Evolutionary conservation across 2,113 vertebrate genomes (phyloP), one percentile per base, ranked within the genome.

Genomic region (Melanocharis versteri): DNA sequence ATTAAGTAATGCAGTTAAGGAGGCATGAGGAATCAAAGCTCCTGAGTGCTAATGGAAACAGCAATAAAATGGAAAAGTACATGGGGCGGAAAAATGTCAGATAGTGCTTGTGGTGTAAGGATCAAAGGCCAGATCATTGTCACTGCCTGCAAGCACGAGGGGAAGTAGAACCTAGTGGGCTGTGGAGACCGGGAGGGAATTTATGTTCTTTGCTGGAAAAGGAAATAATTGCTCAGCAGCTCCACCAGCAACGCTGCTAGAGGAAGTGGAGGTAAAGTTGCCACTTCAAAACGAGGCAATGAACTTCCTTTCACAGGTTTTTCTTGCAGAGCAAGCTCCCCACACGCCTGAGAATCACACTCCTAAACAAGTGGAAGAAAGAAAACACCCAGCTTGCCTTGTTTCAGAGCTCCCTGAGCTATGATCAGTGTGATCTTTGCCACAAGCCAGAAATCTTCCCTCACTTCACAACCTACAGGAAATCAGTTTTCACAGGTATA

Each of bases 151-250:
- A 58, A 70, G 45, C 30, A 10, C 0, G 2, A 93, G 35, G 30
- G 86, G 92, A 97, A 94, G 76, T 15, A 96, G 85, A 77, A 93
- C 33, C 31, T 51, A 73, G 79, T 31, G 68, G 85, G 85, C 42
- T 70, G 45, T 13, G 64, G 60, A 92, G 75, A 87, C n/a, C 60
- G 89, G 70, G 53, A 94, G 51, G 50, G 82, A 91, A 85, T 89
- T 69, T 44, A 51, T 68, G 60, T 58, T 70, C 84, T 88, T 86
- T 66, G 75, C 4, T 86, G 90, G 82, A 94, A 81, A 90, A 94
- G 91, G 89, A 96, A 91, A 94, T 42, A 92, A 92, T 94, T 89
- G 69, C 58, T 95, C 92, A 96, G 87, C 83, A 96, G 40, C 60
- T 93, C 48, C 47, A 82, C 45, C 57, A 91, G 75, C 78, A 70